A percentile compares a stretch with the other conserved stretches of the same genome.
These are phyloP conservation scores for Muntiacus muntjak DNA, from an alignment of 2,113 vertebrate species.

Conservation along the genomic window DNA sequence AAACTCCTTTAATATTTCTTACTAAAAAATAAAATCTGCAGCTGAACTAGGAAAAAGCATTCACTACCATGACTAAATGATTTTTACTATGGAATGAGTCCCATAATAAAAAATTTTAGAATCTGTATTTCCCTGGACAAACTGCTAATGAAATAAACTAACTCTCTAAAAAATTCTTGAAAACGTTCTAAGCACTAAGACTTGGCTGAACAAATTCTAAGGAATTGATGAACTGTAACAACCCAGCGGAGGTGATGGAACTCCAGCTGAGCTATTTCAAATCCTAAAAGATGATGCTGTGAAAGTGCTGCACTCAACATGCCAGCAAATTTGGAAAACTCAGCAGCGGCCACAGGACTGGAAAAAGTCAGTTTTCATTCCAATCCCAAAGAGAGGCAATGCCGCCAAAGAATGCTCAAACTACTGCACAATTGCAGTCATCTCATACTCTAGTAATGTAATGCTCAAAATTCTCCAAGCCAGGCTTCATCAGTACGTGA, in stretches of 20 bases:
- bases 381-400: not conserved
- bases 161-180: not conserved
- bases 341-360: not conserved
- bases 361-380: not conserved
- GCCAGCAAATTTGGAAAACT: not conserved
- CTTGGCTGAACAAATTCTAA: slow-evolving; percentile 1
- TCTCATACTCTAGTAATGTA: not conserved
- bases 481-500: not conserved
- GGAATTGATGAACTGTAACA: not conserved
- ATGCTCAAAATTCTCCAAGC: not conserved
- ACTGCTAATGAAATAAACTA: slow-evolving; percentile 22
- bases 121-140: slow-evolving; percentile 34
- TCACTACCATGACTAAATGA: not conserved
- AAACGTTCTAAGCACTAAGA: not conserved
- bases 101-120: not conserved
- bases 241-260: not conserved
- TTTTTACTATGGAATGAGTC: slow-evolving; percentile 28
- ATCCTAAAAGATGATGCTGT: not conserved
- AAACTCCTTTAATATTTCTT: slow-evolving; percentile 51
- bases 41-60: slow-evolving; percentile 12
- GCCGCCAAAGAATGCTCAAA: not conserved
- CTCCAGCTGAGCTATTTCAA: not conserved
- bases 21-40: slow-evolving; percentile 41
- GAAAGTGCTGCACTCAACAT: not conserved
- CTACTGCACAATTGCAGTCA: not conserved